Base-by-base conservation (phyloP, 2,888 invertebrate species). In the Chloromyia formosa region DNA sequence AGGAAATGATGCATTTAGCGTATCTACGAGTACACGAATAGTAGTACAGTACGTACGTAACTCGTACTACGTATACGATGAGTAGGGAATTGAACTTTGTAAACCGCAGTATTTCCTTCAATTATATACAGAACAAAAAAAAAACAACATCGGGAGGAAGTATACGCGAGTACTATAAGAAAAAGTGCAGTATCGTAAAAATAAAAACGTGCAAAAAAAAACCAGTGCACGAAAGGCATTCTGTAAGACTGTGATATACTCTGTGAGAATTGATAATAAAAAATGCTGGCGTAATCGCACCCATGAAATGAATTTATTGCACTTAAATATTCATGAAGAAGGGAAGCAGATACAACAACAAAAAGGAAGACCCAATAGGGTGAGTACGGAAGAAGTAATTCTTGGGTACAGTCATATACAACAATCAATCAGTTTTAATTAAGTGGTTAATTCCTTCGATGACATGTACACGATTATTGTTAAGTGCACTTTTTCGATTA, bases 1-100 rank as follows among this genome's bases (percentile, higher is more conserved):
- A 75, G 75, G 75, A 75, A 75, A 62, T 75, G 56, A 75, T 75
- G 75, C 75, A 75, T 56, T n/a, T 69, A 56, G 27, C 27, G 3
- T 35, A 35, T 35, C 27, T 35, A 35, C 18, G 16, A 22, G 56
- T 35, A 35, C 7, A 35, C 27, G 27, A 35, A 7, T 35, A 35
- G 3, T 35, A 7, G 27, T 35, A 2, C 3, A 35, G 27, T 35
- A 35, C 27, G 27, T 35, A 35, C 27, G 27, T 35, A 35, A 2
- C 3, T 35, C 27, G 27, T 35, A 35, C 27, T 35, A 35, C 27
- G 27, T 35, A 7, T 35, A 35, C 7, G 27, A 35, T 35, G 27
- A 35, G 27, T 64, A 64, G 64, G 64, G 42, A 42, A 42, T 66
- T 66, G 66, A 66, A 66, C 66, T 66, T 66, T 49, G 45, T 49